phyloP scores from a whole-genome alignment of 2,797 vertebrate genomes.

The Pyrrhura leucotis region DNA sequence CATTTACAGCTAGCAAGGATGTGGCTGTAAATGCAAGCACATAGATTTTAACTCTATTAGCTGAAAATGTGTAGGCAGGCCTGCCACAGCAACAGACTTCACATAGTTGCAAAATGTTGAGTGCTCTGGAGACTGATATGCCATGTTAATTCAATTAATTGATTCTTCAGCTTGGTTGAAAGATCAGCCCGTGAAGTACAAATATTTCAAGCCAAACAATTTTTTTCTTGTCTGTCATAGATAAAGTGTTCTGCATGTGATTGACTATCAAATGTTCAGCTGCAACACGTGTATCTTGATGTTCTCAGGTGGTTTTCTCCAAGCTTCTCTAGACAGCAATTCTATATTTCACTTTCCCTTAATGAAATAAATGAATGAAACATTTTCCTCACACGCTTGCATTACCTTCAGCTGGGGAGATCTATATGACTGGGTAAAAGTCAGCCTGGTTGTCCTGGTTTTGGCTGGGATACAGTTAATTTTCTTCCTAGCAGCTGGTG shows the following conservation, averaged over 20 bases:
- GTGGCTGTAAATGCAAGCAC: background rate
- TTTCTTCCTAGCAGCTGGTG: background rate
- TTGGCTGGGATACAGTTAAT: background rate
- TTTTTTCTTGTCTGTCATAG: background rate
- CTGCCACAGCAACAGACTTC: background rate
- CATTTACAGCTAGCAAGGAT: background rate
- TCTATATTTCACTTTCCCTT: background rate
- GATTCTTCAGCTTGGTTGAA: background rate
- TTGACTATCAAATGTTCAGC: background rate
- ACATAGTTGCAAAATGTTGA: background rate
- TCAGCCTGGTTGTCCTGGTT: background rate
- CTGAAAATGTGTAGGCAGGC: background rate
- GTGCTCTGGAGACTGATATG: background rate
- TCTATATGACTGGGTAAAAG: background rate
- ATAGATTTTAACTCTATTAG: background rate
- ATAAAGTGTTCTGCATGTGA: background rate
- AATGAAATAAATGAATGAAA: background rate
- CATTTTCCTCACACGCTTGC: background rate
- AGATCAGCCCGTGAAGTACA: background rate
- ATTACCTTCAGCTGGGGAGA: background rate
- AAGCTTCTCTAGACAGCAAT: background rate
- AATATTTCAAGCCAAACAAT: background rate
- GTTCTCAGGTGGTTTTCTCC: background rate
- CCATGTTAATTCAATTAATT: conserved; percentile 49
- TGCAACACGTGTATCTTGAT: background rate